phyloP scores from a whole-genome alignment of 1,140 invertebrate genomes.

The Littorina saxatilis region DNA sequence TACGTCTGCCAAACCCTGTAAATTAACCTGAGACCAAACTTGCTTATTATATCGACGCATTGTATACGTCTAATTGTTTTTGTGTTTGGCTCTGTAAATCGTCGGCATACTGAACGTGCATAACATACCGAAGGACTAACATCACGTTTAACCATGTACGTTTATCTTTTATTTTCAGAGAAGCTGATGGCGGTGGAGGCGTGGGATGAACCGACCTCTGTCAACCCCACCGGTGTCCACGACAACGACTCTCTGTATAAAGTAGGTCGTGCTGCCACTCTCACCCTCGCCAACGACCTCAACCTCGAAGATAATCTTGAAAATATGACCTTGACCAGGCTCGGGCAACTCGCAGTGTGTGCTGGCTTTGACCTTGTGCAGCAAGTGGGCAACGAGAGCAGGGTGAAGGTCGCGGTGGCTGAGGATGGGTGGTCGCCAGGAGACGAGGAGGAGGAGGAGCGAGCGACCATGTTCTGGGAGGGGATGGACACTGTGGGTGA shows the following conservation, averaged over 20 bases:
- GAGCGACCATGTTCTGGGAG: neutral
- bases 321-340: neutral
- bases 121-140: too few relatives aligned
- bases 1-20: too few relatives aligned
- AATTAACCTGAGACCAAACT: too few relatives aligned
- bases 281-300: neutral
- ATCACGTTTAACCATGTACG: too few relatives aligned
- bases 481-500: slow-evolving; percentile 4
- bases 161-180: slow-evolving; percentile 4
- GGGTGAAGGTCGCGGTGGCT: slow-evolving; percentile 36
- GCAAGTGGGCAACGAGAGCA: neutral
- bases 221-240: slow-evolving; percentile 34
- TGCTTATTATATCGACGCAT: neutral
- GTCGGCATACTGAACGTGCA: too few relatives aligned
- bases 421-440: neutral
- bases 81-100: neutral
- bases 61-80: neutral
- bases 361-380: slow-evolving; percentile 35
- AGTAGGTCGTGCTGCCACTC: slow-evolving; percentile 1
- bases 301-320: neutral
- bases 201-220: slow-evolving; percentile 46
- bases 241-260: slow-evolving; percentile 30
- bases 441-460: neutral
- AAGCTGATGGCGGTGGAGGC: slow-evolving; percentile 41
- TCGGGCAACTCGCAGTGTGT: slow-evolving; percentile 39